Evolutionary conservation across 2,888 invertebrate species (phyloP).

Genomic region (Eudemis profundana): DNA sequence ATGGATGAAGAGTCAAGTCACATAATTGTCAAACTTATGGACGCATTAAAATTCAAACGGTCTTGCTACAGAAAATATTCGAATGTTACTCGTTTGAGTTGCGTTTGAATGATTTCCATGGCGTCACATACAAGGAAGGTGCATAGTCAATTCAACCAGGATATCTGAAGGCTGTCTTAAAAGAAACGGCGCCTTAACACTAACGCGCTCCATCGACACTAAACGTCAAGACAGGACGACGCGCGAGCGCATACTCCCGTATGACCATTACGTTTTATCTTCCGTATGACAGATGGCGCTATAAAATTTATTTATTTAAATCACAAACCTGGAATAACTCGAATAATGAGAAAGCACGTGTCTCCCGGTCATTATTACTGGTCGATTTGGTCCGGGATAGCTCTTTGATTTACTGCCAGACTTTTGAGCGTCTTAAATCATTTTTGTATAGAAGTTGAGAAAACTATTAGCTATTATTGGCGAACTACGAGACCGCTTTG

Average conservation of each 20-base stretch:
- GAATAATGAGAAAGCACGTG: slow-evolving; percentile 82
- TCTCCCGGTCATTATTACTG: slow-evolving; percentile 71
- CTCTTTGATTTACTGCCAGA: slow-evolving; percentile 80
- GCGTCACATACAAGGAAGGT: no score
- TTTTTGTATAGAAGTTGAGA: slow-evolving; percentile 80
- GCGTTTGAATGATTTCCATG: no score
- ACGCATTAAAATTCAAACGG: no score
- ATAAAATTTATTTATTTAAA: slow-evolving; percentile 83
- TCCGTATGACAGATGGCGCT: slow-evolving; percentile 80
- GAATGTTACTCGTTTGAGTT: no score
- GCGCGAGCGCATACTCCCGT: slow-evolving; percentile 66
- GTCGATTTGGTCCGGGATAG: slow-evolving; percentile 68
- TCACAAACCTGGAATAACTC: slow-evolving; percentile 69
- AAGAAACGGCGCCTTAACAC: slow-evolving; percentile 58
- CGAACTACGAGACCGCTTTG: slow-evolving; percentile 73
- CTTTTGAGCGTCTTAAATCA: slow-evolving; percentile 83
- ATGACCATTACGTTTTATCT: slow-evolving; percentile 75
- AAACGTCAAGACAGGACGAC: slow-evolving; percentile 72
- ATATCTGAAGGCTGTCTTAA: not conserved
- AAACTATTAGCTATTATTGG: slow-evolving; percentile 84
- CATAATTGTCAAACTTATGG: no score
- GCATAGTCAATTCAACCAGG: no score
- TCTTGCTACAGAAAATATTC: no score
- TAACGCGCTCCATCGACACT: slow-evolving; percentile 73
- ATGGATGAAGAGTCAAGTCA: no score